These are phyloP conservation scores for Camponotus floridanus DNA, from an alignment of 1,140 invertebrate species.

Conservation along the genomic window DNA sequence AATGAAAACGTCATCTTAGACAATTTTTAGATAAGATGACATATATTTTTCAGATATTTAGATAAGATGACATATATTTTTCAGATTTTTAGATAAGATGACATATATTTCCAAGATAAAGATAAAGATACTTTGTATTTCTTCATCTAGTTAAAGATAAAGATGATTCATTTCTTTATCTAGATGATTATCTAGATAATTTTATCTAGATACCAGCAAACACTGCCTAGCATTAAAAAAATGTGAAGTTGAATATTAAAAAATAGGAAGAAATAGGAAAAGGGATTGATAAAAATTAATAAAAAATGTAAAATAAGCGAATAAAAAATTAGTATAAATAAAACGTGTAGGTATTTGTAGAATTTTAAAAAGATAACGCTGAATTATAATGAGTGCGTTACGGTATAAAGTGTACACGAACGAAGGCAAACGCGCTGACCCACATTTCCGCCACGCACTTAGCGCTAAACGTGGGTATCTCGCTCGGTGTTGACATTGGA, in stretches of 20 bases:
- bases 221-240: background rate
- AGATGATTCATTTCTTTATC: no score
- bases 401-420: background rate
- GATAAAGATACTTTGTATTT: no score
- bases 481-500: background rate
- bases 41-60: no score
- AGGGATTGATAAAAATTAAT: background rate
- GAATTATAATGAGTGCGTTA: background rate
- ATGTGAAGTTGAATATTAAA: background rate
- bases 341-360: background rate
- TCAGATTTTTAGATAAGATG: no score
- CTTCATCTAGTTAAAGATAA: no score
- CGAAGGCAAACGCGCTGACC: slow-evolving; percentile 17
- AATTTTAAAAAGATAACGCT: background rate
- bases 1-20: no score
- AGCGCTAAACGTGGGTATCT: background rate
- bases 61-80: no score
- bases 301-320: background rate
- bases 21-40: no score
- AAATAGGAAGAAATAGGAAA: background rate
- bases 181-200: no score
- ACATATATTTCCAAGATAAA: no score
- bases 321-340: background rate
- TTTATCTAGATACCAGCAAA: no score
- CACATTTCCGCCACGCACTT: slow-evolving; percentile 29